These are phyloP conservation scores for Caenorhabditis plicata DNA, from an alignment of 2,888 invertebrate genomes.

Conservation along the genomic window DNA sequence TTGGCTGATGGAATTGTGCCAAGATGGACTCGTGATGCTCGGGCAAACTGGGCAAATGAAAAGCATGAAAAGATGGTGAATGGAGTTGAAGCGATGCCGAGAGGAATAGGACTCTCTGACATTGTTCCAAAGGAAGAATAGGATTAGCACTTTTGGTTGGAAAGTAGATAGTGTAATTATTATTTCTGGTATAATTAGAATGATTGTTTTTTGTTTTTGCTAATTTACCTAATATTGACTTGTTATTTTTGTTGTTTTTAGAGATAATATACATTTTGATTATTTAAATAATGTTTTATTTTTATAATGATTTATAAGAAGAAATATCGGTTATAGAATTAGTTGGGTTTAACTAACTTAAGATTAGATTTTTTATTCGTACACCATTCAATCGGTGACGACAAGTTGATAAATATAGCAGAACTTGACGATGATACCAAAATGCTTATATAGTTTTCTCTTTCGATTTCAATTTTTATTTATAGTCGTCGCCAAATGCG, in stretches of 20 bases:
- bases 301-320: too few relatives aligned
- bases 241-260: not conserved
- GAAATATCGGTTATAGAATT: too few relatives aligned
- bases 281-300: not conserved
- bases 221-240: not conserved
- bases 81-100: slow-evolving; percentile 55
- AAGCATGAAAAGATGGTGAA: slow-evolving; percentile 42
- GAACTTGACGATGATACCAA: too few relatives aligned
- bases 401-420: too few relatives aligned
- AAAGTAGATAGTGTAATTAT: too few relatives aligned
- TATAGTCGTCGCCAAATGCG: too few relatives aligned
- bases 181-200: too few relatives aligned
- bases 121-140: slow-evolving; percentile 47
- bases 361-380: too few relatives aligned
- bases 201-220: slow-evolving; percentile 4
- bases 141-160: slow-evolving; percentile 1
- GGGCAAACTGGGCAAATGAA: slow-evolving; percentile 34
- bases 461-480: too few relatives aligned
- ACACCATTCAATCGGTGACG: too few relatives aligned
- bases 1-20: slow-evolving; percentile 59
- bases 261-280: not conserved
- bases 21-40: slow-evolving; percentile 59
- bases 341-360: too few relatives aligned
- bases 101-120: slow-evolving; percentile 57
- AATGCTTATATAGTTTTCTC: too few relatives aligned